Evolutionary conservation across 2,888 invertebrate genomes (phyloP).

Genomic region (Drosophila percnosoma): DNA sequence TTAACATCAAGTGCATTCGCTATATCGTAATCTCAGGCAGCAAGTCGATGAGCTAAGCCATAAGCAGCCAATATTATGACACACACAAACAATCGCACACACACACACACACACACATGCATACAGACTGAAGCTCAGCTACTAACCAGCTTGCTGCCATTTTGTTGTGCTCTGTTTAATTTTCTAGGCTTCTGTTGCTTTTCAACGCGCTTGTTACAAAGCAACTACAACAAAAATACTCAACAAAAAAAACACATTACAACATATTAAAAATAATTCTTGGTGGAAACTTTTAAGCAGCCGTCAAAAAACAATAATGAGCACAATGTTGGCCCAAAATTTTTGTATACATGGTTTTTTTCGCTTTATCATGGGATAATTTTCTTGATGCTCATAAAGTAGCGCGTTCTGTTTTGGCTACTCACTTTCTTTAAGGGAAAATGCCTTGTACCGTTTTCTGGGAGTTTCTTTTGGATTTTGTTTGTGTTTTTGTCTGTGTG

Average conservation of each 20-base stretch:
- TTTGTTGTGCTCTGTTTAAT: conserved; percentile 81
- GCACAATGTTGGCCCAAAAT: conserved; percentile 10
- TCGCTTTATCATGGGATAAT: conserved; percentile 31
- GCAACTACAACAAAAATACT: conserved; percentile 31
- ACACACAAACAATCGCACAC: conserved; percentile 36
- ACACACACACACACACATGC: conserved; percentile 12
- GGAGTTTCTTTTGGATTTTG: conserved; percentile 20
- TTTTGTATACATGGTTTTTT: conserved; percentile 1
- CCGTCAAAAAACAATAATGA: conserved; percentile 23
- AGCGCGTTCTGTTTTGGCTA: conserved; percentile 57
- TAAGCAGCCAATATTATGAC: conserved; percentile 59
- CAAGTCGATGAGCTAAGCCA: conserved; percentile 31
- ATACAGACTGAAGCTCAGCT: conserved; percentile 10
- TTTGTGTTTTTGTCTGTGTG: conserved; percentile 29
- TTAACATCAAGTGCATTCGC: conserved; percentile 58
- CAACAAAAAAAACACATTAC: conserved; percentile 52
- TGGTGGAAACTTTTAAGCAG: conserved; percentile 59
- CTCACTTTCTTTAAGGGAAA: conserved; percentile 62
- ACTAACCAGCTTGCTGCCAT: conserved; percentile 54
- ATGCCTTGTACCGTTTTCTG: conserved; percentile 35
- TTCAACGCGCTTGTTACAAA: conserved; percentile 26
- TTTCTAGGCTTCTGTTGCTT: conserved; percentile 62
- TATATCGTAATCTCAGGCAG: conserved; percentile 59
- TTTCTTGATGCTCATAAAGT: conserved; percentile 56
- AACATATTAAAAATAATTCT: conserved; percentile 74